Conservation (phyloP, 2,113 vertebrate genomes). For the Platichthys flesus region DNA sequence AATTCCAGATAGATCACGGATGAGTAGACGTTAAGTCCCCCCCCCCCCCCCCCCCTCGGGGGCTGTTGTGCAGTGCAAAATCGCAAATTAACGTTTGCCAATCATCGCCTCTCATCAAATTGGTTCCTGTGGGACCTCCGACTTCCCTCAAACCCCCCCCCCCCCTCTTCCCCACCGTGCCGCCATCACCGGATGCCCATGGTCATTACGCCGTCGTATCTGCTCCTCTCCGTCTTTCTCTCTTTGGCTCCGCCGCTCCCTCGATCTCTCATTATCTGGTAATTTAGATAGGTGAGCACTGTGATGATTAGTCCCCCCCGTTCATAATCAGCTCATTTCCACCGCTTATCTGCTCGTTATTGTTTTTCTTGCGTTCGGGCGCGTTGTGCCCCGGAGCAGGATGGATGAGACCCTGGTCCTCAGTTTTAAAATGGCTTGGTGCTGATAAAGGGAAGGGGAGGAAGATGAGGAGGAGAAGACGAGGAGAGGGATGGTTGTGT, state of each 20-base stretch:
- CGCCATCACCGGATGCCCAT: slow-evolving; percentile 33
- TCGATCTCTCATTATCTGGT: slow-evolving; percentile 60
- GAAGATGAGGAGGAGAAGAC: not conserved
- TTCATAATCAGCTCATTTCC: slow-evolving; percentile 66
- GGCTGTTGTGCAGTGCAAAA: not conserved
- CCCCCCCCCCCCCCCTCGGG: not conserved
- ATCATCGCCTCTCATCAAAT: slow-evolving; percentile 47
- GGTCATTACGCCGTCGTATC: slow-evolving; percentile 44
- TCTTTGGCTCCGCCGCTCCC: slow-evolving; percentile 16
- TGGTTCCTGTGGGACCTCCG: slow-evolving; percentile 27
- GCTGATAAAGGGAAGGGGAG: slow-evolving; percentile 5
- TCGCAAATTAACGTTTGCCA: slow-evolving; percentile 28
- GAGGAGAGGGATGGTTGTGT: not conserved
- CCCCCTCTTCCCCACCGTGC: not conserved
- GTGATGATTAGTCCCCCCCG: slow-evolving; percentile 39
- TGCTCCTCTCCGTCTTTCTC: slow-evolving; percentile 16
- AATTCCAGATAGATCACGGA: not conserved
- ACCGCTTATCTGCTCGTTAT: slow-evolving; percentile 61
- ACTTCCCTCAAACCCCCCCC: not conserved
- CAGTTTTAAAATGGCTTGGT: slow-evolving; percentile 48
- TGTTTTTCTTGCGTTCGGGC: slow-evolving; percentile 51
- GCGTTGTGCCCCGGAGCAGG: slow-evolving; percentile 39
- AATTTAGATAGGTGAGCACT: slow-evolving; percentile 58
- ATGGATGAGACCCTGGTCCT: slow-evolving; percentile 48
- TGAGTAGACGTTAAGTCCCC: not conserved